Evolutionary conservation across 2,888 invertebrate genomes (phyloP), one percentile per base, ranked within the genome.

Genomic region (Drosophila tripunctata): DNA sequence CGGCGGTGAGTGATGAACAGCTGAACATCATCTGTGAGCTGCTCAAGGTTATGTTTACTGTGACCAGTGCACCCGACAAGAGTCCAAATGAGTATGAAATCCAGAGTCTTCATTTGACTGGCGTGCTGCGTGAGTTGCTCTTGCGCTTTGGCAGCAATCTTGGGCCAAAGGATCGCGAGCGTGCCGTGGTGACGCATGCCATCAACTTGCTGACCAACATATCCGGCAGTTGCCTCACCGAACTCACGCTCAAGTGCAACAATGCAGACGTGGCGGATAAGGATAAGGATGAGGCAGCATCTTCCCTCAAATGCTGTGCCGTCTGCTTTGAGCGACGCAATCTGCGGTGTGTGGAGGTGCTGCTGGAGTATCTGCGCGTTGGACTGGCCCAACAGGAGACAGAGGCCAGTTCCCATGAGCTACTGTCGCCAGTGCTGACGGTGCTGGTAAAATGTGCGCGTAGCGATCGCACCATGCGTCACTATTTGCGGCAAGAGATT

Each of bases 181-280:
- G 86, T 10, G 78, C 78, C 12, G 91, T 97, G 27, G 93, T 94
- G 75, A 96, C 95, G 80, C 95, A 98, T 91, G 94, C 96, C 66
- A 94, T 96, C 6, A 96, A 98, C 92, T 92, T 98, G 77, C 92
- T 98, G 68, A 96, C 96, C 40, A 93, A 96, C 90, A 94, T 98
- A 75, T 97, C 97, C n/a, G 92, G 93, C 17, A 92, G 92, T 56
- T 95, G 95, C 89, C 96, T 95, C 85, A 93, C 93, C 51, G 94
- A 95, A 84, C 91, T 98, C 24, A 93, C 96, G 44, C 57, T 84
- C 2, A 90, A 90, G 40, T 87, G 88, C 58, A 75, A 75, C 63
- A 81, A 81, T 41, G 66, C 75, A 2, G 61, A 66, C 0, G n/a
- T n/a, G n/a, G n/a, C n/a, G n/a, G 35, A 43, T 4, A 52, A 2